A percentile compares a stretch with the other conserved stretches of the same genome.
Conservation (phyloP, 2,888 invertebrate species). For the Epirrhoe alternata region DNA sequence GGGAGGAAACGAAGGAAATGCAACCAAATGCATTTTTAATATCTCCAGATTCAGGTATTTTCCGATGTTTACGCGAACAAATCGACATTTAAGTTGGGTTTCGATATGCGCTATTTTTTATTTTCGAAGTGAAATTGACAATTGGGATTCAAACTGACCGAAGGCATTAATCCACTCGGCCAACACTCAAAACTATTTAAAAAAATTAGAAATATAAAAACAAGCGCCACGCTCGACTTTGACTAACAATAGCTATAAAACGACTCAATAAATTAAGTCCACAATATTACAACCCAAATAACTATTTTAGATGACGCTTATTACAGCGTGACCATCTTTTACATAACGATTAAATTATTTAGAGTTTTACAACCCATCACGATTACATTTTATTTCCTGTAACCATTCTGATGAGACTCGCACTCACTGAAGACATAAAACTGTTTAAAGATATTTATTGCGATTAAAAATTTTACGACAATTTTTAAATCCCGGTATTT, state of each 20-base stretch:
- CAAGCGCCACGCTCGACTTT: slow-evolving; percentile 13
- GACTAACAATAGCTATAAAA: slow-evolving; percentile 12
- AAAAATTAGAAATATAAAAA: not conserved
- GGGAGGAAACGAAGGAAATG: slow-evolving; percentile 65
- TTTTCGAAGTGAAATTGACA: not conserved
- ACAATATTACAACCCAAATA: slow-evolving; percentile 28
- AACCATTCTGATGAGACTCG: slow-evolving; percentile 40
- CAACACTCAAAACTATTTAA: not conserved
- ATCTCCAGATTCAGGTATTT: slow-evolving; percentile 68
- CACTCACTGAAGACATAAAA: slow-evolving; percentile 43
- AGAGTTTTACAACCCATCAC: slow-evolving; percentile 36
- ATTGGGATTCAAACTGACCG: too few species aligned
- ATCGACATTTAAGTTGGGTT: not conserved
- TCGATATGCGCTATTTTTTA: not conserved
- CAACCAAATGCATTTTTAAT: slow-evolving; percentile 79
- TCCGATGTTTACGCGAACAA: slow-evolving; percentile 25
- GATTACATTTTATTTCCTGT: slow-evolving; percentile 44
- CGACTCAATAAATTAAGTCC: slow-evolving; percentile 22
- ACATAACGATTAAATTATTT: slow-evolving; percentile 41
- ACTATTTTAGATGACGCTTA: slow-evolving; percentile 36
- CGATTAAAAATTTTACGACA: slow-evolving; percentile 46
- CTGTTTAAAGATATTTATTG: slow-evolving; percentile 45
- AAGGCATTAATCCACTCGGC: too few species aligned
- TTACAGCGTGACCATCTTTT: slow-evolving; percentile 37
- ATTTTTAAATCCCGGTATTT: slow-evolving; percentile 38